Conservation (phyloP, 2,113 vertebrate species). For the Odontophorus gujanensis region DNA sequence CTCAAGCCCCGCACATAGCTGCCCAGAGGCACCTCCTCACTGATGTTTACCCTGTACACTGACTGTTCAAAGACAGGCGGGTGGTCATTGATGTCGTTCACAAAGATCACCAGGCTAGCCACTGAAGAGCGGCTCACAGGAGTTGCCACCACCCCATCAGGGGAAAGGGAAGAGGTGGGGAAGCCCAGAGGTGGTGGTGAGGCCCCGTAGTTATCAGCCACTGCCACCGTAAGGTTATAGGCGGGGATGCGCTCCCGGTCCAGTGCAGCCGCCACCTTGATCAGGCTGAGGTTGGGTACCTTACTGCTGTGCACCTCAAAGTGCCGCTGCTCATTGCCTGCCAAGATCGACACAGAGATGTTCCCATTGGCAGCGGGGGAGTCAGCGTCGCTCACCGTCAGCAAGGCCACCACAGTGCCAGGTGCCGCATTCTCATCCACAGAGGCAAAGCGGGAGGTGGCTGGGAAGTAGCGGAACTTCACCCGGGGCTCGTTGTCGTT, state of each 20-base stretch:
- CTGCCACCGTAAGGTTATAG: conserved; percentile 96
- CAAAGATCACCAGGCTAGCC: conserved; percentile 95
- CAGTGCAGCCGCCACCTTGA: conserved; percentile 94
- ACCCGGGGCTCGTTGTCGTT: conserved; percentile 97
- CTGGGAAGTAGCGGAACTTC: conserved; percentile 93
- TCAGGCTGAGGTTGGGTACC: conserved; percentile 94
- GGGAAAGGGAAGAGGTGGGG: background rate
- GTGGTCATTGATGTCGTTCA: conserved; percentile 98
- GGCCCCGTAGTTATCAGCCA: conserved; percentile 86
- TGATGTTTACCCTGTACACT: conserved; percentile 90
- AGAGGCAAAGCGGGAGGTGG: conserved; percentile 93
- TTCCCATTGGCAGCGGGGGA: conserved; percentile 93
- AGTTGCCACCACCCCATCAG: background rate
- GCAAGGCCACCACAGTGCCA: conserved; percentile 93
- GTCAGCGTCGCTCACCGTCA: conserved; percentile 95
- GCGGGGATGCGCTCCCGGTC: conserved; percentile 95
- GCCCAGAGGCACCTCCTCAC: conserved; percentile 91
- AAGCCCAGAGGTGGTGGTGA: background rate
- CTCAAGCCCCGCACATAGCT: conserved; percentile 95
- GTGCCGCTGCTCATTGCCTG: conserved; percentile 95
- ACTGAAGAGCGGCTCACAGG: conserved; percentile 89
- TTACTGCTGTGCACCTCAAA: conserved; percentile 97
- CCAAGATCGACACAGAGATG: conserved; percentile 94
- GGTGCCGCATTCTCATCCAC: conserved; percentile 96
- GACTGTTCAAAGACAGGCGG: conserved; percentile 91